phyloP scores from a whole-genome alignment of 2,797 vertebrate species.

The Sternarchorhynchus goeldii region DNA sequence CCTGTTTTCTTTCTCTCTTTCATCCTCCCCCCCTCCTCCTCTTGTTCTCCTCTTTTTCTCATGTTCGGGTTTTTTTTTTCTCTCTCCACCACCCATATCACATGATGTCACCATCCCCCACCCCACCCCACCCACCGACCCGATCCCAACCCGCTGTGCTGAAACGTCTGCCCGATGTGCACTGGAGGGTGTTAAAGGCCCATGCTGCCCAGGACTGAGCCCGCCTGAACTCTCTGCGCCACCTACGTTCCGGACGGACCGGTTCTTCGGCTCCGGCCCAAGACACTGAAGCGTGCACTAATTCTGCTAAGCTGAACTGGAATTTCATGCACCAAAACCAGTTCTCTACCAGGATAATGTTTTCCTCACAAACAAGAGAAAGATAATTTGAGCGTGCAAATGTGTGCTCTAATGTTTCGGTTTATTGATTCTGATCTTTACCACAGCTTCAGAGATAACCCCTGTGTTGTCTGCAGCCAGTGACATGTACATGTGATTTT shows the following conservation, averaged over 20 bases:
- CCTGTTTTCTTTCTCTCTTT: neutral
- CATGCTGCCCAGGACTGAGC: neutral
- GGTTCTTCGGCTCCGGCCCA: neutral
- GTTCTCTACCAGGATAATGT: neutral
- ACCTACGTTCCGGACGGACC: no score
- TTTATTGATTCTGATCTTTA: slow-evolving; percentile 28
- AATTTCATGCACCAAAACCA: slow-evolving; percentile 1
- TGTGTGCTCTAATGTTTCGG: neutral
- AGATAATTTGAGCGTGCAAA: slow-evolving; percentile 6
- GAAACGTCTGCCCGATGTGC: slow-evolving; percentile 35
- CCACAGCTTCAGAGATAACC: slow-evolving; percentile 39
- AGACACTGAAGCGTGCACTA: neutral
- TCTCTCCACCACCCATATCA: neutral
- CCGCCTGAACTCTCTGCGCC: no score
- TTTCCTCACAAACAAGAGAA: neutral
- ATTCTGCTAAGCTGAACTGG: neutral
- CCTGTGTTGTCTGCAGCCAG: slow-evolving; percentile 43
- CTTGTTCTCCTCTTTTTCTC: neutral
- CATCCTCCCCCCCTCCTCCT: no score
- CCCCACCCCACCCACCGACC: neutral
- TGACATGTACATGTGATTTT: slow-evolving; percentile 55
- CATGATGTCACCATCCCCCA: slow-evolving; percentile 19
- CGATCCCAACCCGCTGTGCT: slow-evolving; percentile 8
- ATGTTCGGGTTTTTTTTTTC: neutral
- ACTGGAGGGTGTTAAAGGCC: slow-evolving; percentile 19